Conservation (phyloP, 2,797 vertebrate species). For the Tragelaphus oryx region DNA sequence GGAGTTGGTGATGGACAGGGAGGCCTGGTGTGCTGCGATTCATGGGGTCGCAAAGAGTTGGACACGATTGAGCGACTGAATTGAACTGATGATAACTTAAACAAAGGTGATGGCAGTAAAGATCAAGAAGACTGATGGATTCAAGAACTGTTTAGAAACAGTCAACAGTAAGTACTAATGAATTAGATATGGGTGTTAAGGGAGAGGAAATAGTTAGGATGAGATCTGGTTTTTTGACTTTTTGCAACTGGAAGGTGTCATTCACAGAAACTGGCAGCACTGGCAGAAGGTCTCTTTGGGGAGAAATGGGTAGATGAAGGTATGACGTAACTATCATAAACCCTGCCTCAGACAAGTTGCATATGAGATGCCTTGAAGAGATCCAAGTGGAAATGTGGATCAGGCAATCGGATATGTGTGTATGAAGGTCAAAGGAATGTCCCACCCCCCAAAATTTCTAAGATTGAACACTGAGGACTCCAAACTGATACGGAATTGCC, state of each 20-base stretch:
- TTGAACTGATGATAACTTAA: background rate
- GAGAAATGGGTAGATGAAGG: background rate
- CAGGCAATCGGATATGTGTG: background rate
- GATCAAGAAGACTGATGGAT: background rate
- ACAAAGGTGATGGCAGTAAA: background rate
- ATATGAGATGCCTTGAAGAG: background rate
- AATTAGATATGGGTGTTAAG: background rate
- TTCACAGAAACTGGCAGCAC: background rate
- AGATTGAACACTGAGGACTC: background rate
- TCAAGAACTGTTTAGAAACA: background rate
- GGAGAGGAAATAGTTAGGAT: background rate
- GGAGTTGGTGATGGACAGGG: too few species aligned
- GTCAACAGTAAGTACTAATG: background rate
- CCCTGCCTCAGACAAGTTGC: background rate
- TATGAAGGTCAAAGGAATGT: background rate
- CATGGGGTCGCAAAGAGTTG: too few species aligned
- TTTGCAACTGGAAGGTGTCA: background rate
- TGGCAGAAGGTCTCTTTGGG: background rate
- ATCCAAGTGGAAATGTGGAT: background rate
- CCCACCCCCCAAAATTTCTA: background rate
- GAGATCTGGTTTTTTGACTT: background rate
- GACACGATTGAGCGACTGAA: fast-evolving
- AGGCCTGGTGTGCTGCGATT: too few species aligned
- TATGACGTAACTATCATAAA: background rate
- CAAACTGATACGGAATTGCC: background rate